Evolutionary conservation across 2,113 vertebrate species (phyloP).

Genomic region (Pterocles burchelli): DNA sequence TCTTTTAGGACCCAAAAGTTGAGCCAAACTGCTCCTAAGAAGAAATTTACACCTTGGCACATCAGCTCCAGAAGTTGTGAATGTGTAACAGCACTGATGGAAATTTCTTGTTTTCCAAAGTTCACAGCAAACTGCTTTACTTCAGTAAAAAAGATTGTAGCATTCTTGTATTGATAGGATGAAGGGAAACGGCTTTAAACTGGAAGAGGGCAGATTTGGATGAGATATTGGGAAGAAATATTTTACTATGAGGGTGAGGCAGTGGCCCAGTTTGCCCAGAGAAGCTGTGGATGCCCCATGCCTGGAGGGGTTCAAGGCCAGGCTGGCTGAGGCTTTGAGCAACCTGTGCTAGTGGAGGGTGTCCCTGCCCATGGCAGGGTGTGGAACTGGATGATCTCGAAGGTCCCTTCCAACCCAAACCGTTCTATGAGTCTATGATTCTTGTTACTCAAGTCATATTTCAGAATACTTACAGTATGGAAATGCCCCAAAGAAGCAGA

Average conservation of each 20-base stretch:
- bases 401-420: not conserved
- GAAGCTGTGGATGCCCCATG: not conserved
- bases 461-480: not conserved
- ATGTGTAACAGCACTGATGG: not conserved
- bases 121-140: not conserved
- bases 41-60: not conserved
- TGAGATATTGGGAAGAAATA: not conserved
- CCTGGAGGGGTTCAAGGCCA: not conserved
- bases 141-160: not conserved
- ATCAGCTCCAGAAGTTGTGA: not conserved
- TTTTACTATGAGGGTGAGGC: not conserved
- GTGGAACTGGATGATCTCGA: not conserved
- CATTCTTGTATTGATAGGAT: not conserved
- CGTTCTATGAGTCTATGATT: not conserved
- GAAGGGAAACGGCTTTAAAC: not conserved
- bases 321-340: not conserved
- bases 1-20: not conserved
- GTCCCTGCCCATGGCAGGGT: not conserved
- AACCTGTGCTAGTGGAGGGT: not conserved
- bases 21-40: not conserved
- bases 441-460: not conserved
- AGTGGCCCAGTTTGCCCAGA: not conserved
- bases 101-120: not conserved
- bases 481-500: not conserved
- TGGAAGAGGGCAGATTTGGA: not conserved